phyloP scores from a whole-genome alignment of 1,140 invertebrate genomes.

The Ips nitidus region DNA sequence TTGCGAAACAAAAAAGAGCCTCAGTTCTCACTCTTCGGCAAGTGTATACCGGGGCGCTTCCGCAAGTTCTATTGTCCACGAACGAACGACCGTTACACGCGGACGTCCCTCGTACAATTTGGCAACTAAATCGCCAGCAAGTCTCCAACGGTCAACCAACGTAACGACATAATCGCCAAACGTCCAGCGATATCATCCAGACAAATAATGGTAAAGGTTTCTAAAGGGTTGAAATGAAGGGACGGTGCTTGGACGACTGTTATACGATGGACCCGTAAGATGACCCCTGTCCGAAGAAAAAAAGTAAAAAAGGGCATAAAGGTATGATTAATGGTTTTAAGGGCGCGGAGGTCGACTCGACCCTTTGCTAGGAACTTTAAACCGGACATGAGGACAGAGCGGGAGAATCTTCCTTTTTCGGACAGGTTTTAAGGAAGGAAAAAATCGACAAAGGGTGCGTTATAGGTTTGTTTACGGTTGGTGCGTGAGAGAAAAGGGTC shows the following conservation, averaged over 20 bases:
- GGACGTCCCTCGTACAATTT: constrained; percentile 24
- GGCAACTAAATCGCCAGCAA: constrained; percentile 33
- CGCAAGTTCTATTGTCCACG: no score
- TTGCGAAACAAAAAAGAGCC: constrained; percentile 32
- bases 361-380: constrained; percentile 26
- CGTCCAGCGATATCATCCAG: not conserved
- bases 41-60: constrained; percentile 9
- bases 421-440: constrained; percentile 33
- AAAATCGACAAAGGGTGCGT: constrained; percentile 31
- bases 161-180: constrained; percentile 38
- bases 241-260: constrained; percentile 18
- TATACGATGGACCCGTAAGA: constrained; percentile 25
- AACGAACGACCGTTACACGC: not conserved
- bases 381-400: constrained; percentile 25
- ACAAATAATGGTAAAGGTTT: not conserved
- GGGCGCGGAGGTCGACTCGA: constrained; percentile 31
- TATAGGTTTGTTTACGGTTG: constrained; percentile 30
- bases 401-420: constrained; percentile 28
- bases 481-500: constrained; percentile 35
- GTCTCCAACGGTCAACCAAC: constrained; percentile 35
- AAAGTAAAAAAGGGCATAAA: constrained; percentile 34
- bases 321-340: constrained; percentile 37
- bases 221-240: not conserved
- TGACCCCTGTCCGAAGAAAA: constrained; percentile 34
- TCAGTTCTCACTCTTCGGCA: constrained; percentile 30